Evolutionary conservation across 2,113 vertebrate species (phyloP).

Genomic region (Ascaphus truei): DNA sequence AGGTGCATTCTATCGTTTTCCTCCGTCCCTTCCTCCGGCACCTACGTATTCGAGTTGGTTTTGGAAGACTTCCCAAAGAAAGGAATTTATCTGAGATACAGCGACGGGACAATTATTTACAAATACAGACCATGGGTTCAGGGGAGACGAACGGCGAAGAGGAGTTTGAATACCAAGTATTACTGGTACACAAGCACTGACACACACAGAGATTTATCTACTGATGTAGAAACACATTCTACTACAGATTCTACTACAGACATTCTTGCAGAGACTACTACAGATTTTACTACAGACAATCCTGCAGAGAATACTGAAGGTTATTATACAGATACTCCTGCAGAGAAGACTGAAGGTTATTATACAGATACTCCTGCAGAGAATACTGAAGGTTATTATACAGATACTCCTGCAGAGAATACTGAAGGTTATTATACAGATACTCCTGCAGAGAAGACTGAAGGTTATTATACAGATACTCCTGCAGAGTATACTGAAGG

Average conservation of each 20-base stretch:
- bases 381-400: too few relatives aligned
- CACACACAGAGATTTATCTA: not conserved
- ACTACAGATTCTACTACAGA: not conserved
- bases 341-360: not conserved
- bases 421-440: too few relatives aligned
- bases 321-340: not conserved
- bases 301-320: not conserved
- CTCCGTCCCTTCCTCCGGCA: not conserved
- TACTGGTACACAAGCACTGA: not conserved
- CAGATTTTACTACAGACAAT: not conserved
- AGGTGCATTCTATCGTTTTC: not conserved
- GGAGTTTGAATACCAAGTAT: not conserved
- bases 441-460: too few relatives aligned
- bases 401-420: too few relatives aligned
- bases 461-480: too few relatives aligned
- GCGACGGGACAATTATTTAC: not conserved
- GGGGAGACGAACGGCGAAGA: not conserved
- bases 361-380: not conserved
- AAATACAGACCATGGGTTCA: not conserved
- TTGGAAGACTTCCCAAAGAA: conserved; percentile 9
- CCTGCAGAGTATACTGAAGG: too few relatives aligned
- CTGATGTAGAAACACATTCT: not conserved
- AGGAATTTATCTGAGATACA: not conserved
- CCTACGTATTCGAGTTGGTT: not conserved
- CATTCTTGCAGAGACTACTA: not conserved